Base-by-base conservation (phyloP, 2,797 vertebrate species). In the Paramormyrops hopkinsi region DNA sequence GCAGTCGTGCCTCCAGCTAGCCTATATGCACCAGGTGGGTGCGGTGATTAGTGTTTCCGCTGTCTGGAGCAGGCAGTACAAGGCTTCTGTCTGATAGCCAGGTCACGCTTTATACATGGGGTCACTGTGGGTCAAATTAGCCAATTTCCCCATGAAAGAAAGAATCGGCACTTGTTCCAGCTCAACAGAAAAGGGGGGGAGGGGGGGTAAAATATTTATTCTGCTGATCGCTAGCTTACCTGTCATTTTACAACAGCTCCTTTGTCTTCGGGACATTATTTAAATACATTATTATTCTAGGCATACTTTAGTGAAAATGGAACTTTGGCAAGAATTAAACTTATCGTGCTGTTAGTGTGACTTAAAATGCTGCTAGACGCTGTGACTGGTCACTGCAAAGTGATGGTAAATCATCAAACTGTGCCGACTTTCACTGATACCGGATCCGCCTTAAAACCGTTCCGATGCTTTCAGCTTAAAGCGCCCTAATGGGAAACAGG, bases 121-220 rank as follows among this genome's bases (percentile, higher is more conserved):
- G 90, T 91, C 90, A 87, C 44, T 54, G 86, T 53, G 62, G 87
- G 91, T 84, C 89, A 88, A 90, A 90, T 91, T 91, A 91, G 87
- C 87, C 88, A 91, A 91, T 88, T 89, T 93, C 82, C 90, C 90
- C 90, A 89, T 76, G 89, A 89, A 90, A 89, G 83, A 86, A 33
- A 90, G 90, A 88, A 88, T 90, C 89, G 90, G 90, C 89, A 87
- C 90, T 90, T 90, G 89, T 90, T 91, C 90, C 54, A 89, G 46
- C 90, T 90, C 44, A 44, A 51, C 41, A 85, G 83, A 44, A 83
- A 79, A 33, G 3, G 3, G 11, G 14, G 41, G 41, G 22, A 17
- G 7, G 44, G 90, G 9, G 25, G 25, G 11, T 14, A 91, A 92
- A 92, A 92, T 88, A 56, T 90, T 88, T 89, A 69, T 44, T 44